Conservation (phyloP, 2,888 invertebrate species). For the Xestia rhomboidea region DNA sequence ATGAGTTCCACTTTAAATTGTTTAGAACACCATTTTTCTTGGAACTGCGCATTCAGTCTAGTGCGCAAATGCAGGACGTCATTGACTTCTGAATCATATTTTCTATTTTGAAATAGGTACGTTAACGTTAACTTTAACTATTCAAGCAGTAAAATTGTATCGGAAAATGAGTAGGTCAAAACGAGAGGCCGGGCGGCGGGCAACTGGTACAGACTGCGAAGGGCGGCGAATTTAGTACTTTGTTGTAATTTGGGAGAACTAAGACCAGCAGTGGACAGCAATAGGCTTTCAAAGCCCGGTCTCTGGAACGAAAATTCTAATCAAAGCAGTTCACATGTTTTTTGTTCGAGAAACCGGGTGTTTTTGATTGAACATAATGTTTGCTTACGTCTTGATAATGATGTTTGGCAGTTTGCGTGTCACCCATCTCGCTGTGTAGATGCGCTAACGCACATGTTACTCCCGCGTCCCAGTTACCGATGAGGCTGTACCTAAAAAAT, state of each 20-base stretch:
- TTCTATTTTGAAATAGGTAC: background rate
- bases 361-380: background rate
- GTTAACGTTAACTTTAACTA: background rate
- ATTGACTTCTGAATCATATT: slow-evolving; percentile 8
- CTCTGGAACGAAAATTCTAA: background rate
- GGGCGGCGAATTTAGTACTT: background rate
- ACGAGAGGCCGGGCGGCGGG: background rate
- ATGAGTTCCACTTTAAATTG: slow-evolving; percentile 23
- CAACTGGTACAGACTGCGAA: background rate
- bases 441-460: slow-evolving; percentile 97
- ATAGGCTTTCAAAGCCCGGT: background rate
- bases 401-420: slow-evolving; percentile 91
- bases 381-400: slow-evolving; percentile 86
- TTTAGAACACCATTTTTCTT: slow-evolving; percentile 19
- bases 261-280: background rate
- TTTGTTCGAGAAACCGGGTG: background rate
- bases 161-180: background rate
- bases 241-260: background rate
- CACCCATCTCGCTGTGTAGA: slow-evolving; percentile 96
- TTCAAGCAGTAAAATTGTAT: background rate
- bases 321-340: background rate
- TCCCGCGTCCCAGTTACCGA: slow-evolving; percentile 95
- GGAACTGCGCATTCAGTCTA: background rate
- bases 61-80: background rate
- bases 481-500: slow-evolving; percentile 83